Evolutionary conservation across 2,888 invertebrate genomes (phyloP).

Genomic region (Epinotia demarniana): DNA sequence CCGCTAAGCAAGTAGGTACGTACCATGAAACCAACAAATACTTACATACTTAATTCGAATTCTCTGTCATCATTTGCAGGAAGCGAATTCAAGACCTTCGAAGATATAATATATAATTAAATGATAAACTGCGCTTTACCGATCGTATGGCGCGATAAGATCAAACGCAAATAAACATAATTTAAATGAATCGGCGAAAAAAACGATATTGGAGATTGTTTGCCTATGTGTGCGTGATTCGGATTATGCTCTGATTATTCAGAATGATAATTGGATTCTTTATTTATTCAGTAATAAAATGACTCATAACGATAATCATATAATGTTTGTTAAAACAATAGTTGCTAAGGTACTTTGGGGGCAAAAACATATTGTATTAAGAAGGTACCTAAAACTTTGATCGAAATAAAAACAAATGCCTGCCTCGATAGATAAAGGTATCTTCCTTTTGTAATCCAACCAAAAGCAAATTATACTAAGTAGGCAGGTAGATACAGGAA

Average conservation of each 20-base stretch:
- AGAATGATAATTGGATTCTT: not conserved
- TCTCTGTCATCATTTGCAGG: not conserved
- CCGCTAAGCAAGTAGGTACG: too few species aligned
- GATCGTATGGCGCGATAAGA: constrained; percentile 1
- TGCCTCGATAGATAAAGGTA: too few species aligned
- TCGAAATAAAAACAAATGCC: not conserved
- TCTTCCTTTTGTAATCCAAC: too few species aligned
- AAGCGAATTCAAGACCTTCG: constrained; percentile 1
- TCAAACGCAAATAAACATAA: constrained; percentile 30
- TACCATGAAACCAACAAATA: not conserved
- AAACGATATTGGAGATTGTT: constrained; percentile 22
- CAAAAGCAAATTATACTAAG: too few species aligned
- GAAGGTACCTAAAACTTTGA: too few species aligned
- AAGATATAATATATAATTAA: constrained; percentile 12
- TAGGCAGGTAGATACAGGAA: too few species aligned
- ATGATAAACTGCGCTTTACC: not conserved
- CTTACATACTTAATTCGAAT: not conserved
- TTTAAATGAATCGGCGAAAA: constrained; percentile 27
- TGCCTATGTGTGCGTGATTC: constrained; percentile 15
- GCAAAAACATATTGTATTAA: too few species aligned
- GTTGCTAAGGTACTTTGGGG: not conserved
- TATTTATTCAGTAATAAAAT: not conserved
- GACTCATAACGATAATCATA: not conserved
- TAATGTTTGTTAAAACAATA: not conserved
- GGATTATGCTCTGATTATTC: constrained; percentile 10